Evolutionary conservation across 2,113 vertebrate species (phyloP).

Genomic region (Cavia aperea): DNA sequence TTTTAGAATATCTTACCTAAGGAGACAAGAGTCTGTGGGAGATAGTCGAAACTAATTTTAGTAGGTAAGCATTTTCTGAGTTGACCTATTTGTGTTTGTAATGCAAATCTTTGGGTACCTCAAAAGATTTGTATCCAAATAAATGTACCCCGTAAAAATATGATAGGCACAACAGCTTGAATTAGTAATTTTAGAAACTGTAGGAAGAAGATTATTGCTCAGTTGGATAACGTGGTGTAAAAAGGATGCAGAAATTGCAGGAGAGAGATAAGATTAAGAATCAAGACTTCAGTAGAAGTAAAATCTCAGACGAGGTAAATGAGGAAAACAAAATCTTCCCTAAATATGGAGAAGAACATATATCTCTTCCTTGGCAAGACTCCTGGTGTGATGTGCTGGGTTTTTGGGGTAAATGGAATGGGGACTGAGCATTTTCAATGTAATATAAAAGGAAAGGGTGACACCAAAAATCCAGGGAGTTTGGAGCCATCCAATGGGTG

Average conservation of each 20-base stretch:
- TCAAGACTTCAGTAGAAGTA: not conserved
- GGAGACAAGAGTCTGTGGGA: not conserved
- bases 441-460: not conserved
- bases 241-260: not conserved
- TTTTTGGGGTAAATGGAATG: not conserved
- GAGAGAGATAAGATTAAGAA: not conserved
- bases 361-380: not conserved
- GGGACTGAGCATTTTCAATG: not conserved
- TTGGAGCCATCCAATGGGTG: not conserved
- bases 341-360: not conserved
- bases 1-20: slow-evolving; percentile 31
- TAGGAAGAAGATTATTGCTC: not conserved
- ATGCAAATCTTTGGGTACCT: not conserved
- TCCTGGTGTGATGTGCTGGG: not conserved
- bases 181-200: not conserved
- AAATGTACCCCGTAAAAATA: not conserved
- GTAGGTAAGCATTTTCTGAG: not conserved
- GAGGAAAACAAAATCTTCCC: not conserved
- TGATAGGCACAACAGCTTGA: not conserved
- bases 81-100: not conserved
- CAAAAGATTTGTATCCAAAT: not conserved
- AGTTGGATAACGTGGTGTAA: not conserved
- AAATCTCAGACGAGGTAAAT: not conserved
- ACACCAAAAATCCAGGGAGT: not conserved
- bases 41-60: not conserved